Evolutionary conservation across 2,113 vertebrate genomes (phyloP).

Genomic region (Prunella himalayana): DNA sequence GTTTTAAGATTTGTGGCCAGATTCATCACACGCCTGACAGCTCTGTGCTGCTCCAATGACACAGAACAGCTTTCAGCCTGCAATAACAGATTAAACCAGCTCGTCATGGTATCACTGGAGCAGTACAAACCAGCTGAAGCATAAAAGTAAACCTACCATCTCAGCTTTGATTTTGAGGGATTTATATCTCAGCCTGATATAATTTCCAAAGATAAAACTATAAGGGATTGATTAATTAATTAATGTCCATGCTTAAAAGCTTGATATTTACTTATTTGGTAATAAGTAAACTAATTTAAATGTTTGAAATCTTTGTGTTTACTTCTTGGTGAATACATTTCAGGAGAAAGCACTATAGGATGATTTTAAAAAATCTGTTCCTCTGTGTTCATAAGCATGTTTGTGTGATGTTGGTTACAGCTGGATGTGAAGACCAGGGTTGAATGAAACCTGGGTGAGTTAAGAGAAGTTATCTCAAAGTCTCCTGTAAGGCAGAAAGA

Average conservation of each 20-base stretch:
- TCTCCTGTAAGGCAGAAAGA: background rate
- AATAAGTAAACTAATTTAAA: background rate
- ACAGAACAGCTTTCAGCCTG: conserved; percentile 28
- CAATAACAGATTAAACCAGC: background rate
- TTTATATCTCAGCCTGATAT: background rate
- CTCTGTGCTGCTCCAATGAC: conserved; percentile 12
- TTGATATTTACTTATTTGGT: background rate
- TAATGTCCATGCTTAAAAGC: background rate
- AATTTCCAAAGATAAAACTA: background rate
- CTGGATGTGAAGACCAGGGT: background rate
- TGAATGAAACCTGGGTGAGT: background rate
- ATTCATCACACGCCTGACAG: background rate
- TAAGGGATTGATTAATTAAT: background rate
- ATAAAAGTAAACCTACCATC: background rate
- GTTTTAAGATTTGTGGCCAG: conserved; percentile 23
- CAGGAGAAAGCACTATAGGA: background rate
- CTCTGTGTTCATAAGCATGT: background rate
- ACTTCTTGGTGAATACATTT: background rate
- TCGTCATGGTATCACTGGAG: background rate
- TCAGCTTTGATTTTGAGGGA: background rate
- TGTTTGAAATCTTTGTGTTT: background rate
- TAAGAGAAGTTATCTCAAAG: background rate
- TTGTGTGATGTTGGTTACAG: background rate
- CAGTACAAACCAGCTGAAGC: background rate
- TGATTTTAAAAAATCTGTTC: background rate